phyloP scores from a whole-genome alignment of 2,113 vertebrate genomes.

The Cnemophilus loriae region DNA sequence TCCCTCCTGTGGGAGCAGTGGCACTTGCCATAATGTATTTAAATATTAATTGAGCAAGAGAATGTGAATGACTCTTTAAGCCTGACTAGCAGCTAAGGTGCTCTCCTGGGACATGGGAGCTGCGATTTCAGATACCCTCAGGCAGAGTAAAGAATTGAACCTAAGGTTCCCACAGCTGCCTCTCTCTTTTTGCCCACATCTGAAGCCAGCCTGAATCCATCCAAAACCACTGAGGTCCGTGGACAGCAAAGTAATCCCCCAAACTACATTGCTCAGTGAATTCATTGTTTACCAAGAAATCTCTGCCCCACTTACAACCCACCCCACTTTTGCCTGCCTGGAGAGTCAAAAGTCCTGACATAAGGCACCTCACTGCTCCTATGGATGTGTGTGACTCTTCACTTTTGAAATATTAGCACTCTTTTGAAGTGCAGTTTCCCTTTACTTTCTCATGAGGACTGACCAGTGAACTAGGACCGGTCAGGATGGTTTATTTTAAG shows the following conservation, averaged over 20 bases:
- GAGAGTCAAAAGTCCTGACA: not conserved
- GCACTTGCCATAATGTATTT: conserved; percentile 52
- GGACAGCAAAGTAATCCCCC: not conserved
- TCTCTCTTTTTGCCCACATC: not conserved
- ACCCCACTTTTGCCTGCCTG: not conserved
- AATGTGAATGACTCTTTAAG: conserved; percentile 60
- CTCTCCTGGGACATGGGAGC: conserved; percentile 39
- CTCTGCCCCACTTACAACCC: not conserved
- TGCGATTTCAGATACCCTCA: conserved; percentile 10
- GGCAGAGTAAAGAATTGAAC: conserved; percentile 32
- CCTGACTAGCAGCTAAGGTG: conserved; percentile 41
- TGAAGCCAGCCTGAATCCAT: not conserved
- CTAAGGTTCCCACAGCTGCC: not conserved
- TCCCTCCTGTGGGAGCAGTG: conserved; percentile 44
- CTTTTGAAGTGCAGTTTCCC: not conserved
- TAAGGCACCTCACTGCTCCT: not conserved
- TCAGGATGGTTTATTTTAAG: not conserved
- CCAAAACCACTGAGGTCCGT: not conserved
- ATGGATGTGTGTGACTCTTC: not conserved
- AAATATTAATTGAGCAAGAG: conserved; percentile 66
- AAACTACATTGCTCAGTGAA: not conserved
- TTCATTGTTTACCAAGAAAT: not conserved
- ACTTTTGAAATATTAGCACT: not conserved
- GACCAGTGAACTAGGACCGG: not conserved
- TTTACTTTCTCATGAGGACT: not conserved